phyloP scores from a whole-genome alignment of 1,140 invertebrate genomes.

The Drosophila lowei region DNA sequence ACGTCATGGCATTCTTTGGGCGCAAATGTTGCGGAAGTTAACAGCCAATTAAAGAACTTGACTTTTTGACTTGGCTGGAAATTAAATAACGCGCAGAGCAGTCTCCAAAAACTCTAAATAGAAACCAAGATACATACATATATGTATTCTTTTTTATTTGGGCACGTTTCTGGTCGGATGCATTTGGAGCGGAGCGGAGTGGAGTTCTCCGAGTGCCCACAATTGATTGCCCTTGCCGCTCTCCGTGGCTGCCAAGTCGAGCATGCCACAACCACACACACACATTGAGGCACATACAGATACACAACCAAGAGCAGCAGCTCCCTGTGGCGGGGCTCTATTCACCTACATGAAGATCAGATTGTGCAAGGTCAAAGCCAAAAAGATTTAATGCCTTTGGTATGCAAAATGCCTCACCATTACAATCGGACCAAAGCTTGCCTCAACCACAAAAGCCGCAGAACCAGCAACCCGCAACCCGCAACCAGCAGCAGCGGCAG shows the following conservation, averaged over 20 bases:
- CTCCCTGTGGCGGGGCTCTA: slow-evolving; percentile 64
- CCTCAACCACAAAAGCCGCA: slow-evolving; percentile 55
- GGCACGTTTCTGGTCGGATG: slow-evolving; percentile 73
- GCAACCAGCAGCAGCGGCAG: slow-evolving; percentile 17
- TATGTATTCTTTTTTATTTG: slow-evolving; percentile 38
- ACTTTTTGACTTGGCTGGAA: slow-evolving; percentile 44
- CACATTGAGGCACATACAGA: neutral
- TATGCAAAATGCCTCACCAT: slow-evolving; percentile 56
- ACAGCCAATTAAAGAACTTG: slow-evolving; percentile 75
- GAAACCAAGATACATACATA: slow-evolving; percentile 2
- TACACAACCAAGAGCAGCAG: slow-evolving; percentile 16
- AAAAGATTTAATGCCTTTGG: slow-evolving; percentile 62
- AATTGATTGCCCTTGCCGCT: slow-evolving; percentile 76
- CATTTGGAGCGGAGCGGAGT: slow-evolving; percentile 50
- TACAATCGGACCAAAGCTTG: slow-evolving; percentile 51
- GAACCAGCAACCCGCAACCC: neutral
- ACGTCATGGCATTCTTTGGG: slow-evolving; percentile 41
- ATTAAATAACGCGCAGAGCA: slow-evolving; percentile 64
- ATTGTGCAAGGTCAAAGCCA: slow-evolving; percentile 67
- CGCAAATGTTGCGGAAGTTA: slow-evolving; percentile 76
- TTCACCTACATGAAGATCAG: slow-evolving; percentile 69
- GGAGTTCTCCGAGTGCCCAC: slow-evolving; percentile 36
- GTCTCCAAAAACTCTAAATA: slow-evolving; percentile 5
- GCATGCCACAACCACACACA: slow-evolving; percentile 54
- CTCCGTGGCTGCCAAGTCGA: slow-evolving; percentile 59